Conservation (phyloP, 2,888 invertebrate species). For the Amblyteles armatorius region DNA sequence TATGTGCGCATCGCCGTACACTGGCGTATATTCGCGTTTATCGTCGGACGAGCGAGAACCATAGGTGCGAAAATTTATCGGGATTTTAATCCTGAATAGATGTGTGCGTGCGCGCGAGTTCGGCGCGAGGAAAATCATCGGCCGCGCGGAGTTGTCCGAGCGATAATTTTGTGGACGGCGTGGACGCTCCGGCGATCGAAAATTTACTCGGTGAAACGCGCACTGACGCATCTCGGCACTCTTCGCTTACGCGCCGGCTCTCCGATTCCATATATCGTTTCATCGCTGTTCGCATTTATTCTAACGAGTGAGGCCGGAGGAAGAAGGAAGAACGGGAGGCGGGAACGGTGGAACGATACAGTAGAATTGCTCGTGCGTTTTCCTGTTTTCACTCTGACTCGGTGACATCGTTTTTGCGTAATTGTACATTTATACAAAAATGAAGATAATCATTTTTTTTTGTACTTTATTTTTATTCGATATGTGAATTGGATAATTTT, state of each 20-base stretch:
- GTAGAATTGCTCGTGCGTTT: not conserved
- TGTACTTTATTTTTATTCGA: too few species aligned
- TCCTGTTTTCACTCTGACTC: too few species aligned
- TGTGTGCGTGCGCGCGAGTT: not conserved
- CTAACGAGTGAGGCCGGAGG: constrained; percentile 21
- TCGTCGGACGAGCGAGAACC: constrained; percentile 16
- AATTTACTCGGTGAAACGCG: constrained; percentile 40
- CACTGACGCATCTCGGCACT: constrained; percentile 19
- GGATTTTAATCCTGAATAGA: constrained; percentile 64
- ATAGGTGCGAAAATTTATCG: constrained; percentile 58
- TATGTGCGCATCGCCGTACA: constrained; percentile 30
- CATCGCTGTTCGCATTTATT: constrained; percentile 24
- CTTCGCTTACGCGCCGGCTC: not conserved
- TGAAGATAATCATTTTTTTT: too few species aligned
- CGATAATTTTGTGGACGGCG: constrained; percentile 63
- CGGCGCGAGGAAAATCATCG: constrained; percentile 46
- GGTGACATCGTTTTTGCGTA: too few species aligned
- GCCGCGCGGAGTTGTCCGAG: not conserved
- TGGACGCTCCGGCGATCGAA: constrained; percentile 17
- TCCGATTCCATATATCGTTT: constrained; percentile 21
- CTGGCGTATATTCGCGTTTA: constrained; percentile 54
- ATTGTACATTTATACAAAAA: too few species aligned
- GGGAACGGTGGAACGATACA: not conserved
- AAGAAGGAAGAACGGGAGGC: not conserved
- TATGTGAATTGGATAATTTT: too few species aligned